A percentile compares a stretch with the other conserved stretches of the same genome.
Conservation (phyloP, 2,888 invertebrate species). For the Sarcophaga caerulescens region DNA sequence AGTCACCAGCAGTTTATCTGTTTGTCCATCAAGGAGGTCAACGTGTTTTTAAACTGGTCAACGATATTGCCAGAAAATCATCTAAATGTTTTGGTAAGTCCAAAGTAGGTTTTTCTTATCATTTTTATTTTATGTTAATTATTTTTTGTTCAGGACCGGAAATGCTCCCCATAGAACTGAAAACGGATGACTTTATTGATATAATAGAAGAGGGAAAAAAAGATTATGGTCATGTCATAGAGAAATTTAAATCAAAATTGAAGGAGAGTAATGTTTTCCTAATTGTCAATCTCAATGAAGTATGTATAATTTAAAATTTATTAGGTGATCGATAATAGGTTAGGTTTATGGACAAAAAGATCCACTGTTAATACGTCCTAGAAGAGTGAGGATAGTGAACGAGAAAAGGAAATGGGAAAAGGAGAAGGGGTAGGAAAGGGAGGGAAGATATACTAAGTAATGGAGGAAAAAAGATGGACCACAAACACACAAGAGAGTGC, state of each 20-base stretch:
- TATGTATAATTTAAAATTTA: conserved; percentile 59
- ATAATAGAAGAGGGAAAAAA: conserved; percentile 56
- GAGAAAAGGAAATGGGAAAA: too few relatives aligned
- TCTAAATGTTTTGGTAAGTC: conserved; percentile 76
- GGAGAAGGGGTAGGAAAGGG: too few relatives aligned
- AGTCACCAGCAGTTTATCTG: conserved; percentile 74
- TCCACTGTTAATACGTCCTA: too few relatives aligned
- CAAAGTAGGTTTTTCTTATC: neutral
- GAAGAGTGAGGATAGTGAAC: too few relatives aligned
- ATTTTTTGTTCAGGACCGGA: conserved; percentile 26
- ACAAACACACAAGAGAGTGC: too few relatives aligned
- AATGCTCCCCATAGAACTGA: conserved; percentile 71
- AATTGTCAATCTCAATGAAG: conserved; percentile 77
- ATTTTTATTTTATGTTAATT: neutral
- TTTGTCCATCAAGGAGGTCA: conserved; percentile 72
- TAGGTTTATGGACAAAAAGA: too few relatives aligned
- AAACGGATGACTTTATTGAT: conserved; percentile 72
- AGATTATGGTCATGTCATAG: conserved; percentile 77
- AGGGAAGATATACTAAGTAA: too few relatives aligned
- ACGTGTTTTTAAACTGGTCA: conserved; percentile 69
- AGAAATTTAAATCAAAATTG: conserved; percentile 74
- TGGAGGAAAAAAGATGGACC: too few relatives aligned
- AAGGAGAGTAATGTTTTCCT: conserved; percentile 76
- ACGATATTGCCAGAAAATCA: conserved; percentile 72
- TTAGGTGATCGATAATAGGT: neutral